Base-by-base conservation (phyloP, 2,113 vertebrate species). In the Cinclus mexicanus region DNA sequence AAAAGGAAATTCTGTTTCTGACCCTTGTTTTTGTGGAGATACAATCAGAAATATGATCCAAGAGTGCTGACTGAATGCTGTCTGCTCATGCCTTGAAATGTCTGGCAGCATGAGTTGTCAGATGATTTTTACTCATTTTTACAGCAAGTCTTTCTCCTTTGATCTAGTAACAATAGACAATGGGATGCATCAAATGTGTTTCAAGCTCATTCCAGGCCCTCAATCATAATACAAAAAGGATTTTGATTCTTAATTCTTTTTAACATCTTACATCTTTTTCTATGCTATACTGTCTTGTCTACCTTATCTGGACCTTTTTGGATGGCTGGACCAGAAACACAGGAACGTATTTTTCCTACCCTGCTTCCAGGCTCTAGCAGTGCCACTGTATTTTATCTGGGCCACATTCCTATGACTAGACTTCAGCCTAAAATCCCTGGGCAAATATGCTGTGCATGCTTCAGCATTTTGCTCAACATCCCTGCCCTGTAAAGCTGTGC, bases 11-110 rank as follows among this genome's bases (percentile, higher is more conserved):
- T 95, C 90, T 95, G 78, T 35, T 71, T 87, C 71, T 95, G 86
- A 88, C 63, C 87, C 94, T 86, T 91, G 49, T 86, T 61, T 75
- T 86, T 89, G 75, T 92, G 87, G 61, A 92, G 67, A 94, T 84
- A 97, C 80, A 70, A 95, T 96, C 94, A 93, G 95, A 95, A 96
- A 97, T 60, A 77, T 8, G 92, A 96, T 88, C 92, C 49, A 25
- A 52, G 85, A 82, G 74, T 18, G 49, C 65, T 82, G 89, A 95
- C 74, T 96, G 93, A 93, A 75, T 68, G 85, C 83, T 96, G 83
- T 78, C 88, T 94, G 88, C 87, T 93, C 78, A 75, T 68, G 79
- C 57, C 90, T 84, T 93, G 64, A 94, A 90, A 88, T 24, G 83
- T 67, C 93, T 86, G 64, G 52, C 60, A 81, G 64, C 81, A 80